Percentiles rank a stretch among this genome's conserved stretches.
These are phyloP conservation scores for Ctenopoma kingsleyae DNA, from an alignment of 2,797 vertebrate genomes.

Conservation along the genomic window DNA sequence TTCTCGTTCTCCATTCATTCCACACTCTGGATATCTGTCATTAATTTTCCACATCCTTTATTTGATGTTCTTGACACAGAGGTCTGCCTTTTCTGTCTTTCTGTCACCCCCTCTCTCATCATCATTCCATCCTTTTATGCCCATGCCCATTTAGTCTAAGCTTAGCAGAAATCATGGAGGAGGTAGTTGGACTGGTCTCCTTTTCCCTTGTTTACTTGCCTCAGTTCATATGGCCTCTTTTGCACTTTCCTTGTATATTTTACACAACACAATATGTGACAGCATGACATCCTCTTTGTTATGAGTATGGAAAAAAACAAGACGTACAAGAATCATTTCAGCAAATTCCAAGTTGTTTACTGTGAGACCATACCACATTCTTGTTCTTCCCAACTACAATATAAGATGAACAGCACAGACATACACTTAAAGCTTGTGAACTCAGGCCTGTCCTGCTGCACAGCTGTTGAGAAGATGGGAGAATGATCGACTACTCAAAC, in stretches of 20 bases:
- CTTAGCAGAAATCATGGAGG: slow-evolving; percentile 22
- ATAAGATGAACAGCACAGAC: slow-evolving; percentile 34
- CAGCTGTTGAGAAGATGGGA: slow-evolving; percentile 74
- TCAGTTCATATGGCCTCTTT: neutral
- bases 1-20: slow-evolving; percentile 25
- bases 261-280: neutral
- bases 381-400: slow-evolving; percentile 6
- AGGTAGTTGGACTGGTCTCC: neutral
- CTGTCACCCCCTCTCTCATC: slow-evolving; percentile 40
- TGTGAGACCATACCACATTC: slow-evolving; percentile 26
- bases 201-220: neutral
- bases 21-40: slow-evolving; percentile 37
- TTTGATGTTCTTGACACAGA: slow-evolving; percentile 46
- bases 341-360: slow-evolving; percentile 2
- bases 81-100: slow-evolving; percentile 34
- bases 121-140: slow-evolving; percentile 7
- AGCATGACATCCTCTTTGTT: no score
- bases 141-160: slow-evolving; percentile 13
- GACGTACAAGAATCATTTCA: neutral
- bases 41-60: slow-evolving; percentile 32
- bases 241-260: neutral
- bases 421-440: slow-evolving; percentile 40
- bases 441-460: slow-evolving; percentile 41
- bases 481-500: slow-evolving; percentile 61
- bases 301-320: neutral